Evolutionary conservation across 2,113 vertebrate species (phyloP), one percentile per base, ranked within the genome.

Genomic region (Psilopogon haemacephalus): DNA sequence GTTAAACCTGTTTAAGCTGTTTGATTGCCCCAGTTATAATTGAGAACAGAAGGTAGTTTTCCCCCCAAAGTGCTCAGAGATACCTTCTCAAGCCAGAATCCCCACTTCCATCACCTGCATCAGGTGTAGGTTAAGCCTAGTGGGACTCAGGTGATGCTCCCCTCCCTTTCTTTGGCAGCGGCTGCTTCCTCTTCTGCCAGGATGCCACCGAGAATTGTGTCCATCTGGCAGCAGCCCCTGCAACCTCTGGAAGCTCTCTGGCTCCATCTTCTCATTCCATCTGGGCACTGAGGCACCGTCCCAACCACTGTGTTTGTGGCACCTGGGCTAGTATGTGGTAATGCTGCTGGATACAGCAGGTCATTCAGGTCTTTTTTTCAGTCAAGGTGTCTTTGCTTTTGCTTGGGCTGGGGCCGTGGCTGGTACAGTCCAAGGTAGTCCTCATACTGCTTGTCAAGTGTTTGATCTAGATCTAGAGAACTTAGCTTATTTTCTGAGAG

Each of bases 11-110:
- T 19, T 92, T 37, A 35, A 7, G 9, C 23, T 73, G 92, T 88
- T 65, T 79, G 21, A 87, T 32, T 91, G 26, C 12, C 9, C 9
- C 4, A 11, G 35, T 70, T 82, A 70, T 48, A 65, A 82, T 38
- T 46, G 35, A 54, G 68, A 92, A 64, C 76, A 92, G 77, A 84
- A 81, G 75, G 70, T 27, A 55, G 20, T 59, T 94, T 86, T 50
- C 40, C 2, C 52, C 38, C 32, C 15, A 21, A 18, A 73, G 58
- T 13, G 32, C 80, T 78, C 58, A 69, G 80, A 79, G 68, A 65
- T 2, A 2, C 50, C 48, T 85, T 71, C 64, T 86, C 38, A 55
- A 75, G 59, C 62, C 59, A 76, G 58, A 84, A 84, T 46, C 63
- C 20, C 37, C 48, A 28, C 33, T 92, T 46, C 28, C 55, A 86